Percentiles rank a stretch among this genome's conserved stretches.
Evolutionary conservation across 2,797 vertebrate species (phyloP).

Genomic region (Lerista edwardsae): DNA sequence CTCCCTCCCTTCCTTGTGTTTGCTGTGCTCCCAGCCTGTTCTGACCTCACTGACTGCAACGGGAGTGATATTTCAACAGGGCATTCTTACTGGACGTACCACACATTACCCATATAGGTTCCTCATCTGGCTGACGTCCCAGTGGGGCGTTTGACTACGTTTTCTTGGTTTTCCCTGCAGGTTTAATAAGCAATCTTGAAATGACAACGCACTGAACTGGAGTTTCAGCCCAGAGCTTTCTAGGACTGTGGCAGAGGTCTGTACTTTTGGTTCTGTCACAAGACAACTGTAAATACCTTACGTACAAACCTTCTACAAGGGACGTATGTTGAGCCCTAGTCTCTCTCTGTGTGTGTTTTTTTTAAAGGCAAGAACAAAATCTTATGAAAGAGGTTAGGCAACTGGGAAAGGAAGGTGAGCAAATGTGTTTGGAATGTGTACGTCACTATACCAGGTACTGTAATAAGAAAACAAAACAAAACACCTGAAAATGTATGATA

Average conservation of each 20-base stretch:
- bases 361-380: background rate
- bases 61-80: background rate
- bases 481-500: background rate
- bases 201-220: background rate
- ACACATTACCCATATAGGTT: background rate
- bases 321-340: background rate
- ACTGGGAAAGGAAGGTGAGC: background rate
- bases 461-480: background rate
- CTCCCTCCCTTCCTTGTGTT: background rate
- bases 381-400: background rate
- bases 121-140: background rate
- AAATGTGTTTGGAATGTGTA: background rate
- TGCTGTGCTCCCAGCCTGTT: background rate
- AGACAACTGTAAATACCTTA: background rate
- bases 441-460: background rate
- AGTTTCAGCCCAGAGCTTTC: background rate
- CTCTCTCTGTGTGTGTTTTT: background rate
- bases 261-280: background rate
- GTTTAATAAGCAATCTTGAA: slow-evolving; percentile 35
- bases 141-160: background rate
- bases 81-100: background rate
- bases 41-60: background rate
- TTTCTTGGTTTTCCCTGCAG: slow-evolving; percentile 32
- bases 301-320: background rate
- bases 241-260: background rate